A percentile compares a stretch with the other conserved stretches of the same genome.
Evolutionary conservation across 2,888 invertebrate genomes (phyloP).

Genomic region (Barypeithes pellucidus): DNA sequence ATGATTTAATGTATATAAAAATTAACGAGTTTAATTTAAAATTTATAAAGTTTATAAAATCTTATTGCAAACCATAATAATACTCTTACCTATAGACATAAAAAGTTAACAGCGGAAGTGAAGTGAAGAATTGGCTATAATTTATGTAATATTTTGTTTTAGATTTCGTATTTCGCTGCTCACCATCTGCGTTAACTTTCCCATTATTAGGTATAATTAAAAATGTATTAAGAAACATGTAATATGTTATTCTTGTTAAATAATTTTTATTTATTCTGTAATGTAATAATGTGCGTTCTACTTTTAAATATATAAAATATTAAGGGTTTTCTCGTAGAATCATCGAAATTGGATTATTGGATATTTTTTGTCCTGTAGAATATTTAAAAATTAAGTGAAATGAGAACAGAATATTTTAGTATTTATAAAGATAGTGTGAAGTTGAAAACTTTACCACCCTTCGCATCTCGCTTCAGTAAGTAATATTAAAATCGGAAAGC

Average conservation of each 20-base stretch:
- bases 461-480: too few species aligned
- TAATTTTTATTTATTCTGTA: not conserved
- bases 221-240: slow-evolving; percentile 11
- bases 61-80: not conserved
- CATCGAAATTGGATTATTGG: too few species aligned
- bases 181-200: slow-evolving; percentile 21
- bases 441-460: too few species aligned
- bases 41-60: not conserved
- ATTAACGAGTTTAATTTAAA: not conserved
- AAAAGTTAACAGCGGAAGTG: slow-evolving; percentile 14
- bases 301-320: not conserved
- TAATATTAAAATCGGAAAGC: too few species aligned
- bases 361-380: too few species aligned
- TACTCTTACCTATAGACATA: not conserved
- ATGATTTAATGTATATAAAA: too few species aligned
- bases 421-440: too few species aligned
- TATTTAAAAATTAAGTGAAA: too few species aligned
- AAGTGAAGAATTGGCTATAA: slow-evolving; percentile 17
- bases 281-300: not conserved
- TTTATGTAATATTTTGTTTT: slow-evolving; percentile 25
- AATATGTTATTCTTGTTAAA: slow-evolving; percentile 11
- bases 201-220: slow-evolving; percentile 23
- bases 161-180: slow-evolving; percentile 17
- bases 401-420: too few species aligned
- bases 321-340: too few species aligned